phyloP scores from a whole-genome alignment of 2,113 vertebrate species.

The Tichodroma muraria region DNA sequence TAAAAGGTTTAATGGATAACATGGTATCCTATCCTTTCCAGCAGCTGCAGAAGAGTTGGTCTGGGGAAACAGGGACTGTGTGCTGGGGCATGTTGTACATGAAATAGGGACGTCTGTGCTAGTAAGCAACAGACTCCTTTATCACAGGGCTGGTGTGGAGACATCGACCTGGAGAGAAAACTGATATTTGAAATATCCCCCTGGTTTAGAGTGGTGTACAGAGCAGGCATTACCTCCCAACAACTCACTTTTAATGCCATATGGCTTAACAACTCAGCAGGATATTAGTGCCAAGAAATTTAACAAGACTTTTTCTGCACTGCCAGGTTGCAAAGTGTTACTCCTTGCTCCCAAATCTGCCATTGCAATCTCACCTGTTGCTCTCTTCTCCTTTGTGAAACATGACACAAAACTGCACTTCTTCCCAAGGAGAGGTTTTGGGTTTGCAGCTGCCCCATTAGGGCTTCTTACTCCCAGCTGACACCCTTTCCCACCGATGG shows the following conservation, averaged over 20 bases:
- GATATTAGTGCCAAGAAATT: background rate
- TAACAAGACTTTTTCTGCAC: background rate
- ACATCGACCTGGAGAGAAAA: accelerated
- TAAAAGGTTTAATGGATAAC: constrained; percentile 7
- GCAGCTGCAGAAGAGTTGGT: background rate
- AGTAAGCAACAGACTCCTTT: background rate
- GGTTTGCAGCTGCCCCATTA: background rate
- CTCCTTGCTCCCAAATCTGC: background rate
- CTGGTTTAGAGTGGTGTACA: background rate
- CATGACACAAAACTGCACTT: background rate
- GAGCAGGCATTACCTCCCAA: background rate
- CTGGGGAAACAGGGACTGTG: background rate
- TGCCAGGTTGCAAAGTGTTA: background rate
- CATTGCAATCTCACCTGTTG: background rate
- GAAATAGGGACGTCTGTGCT: background rate
- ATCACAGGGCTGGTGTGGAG: background rate
- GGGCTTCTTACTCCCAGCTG: background rate
- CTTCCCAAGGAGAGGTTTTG: background rate
- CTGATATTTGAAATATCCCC: background rate
- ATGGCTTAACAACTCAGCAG: background rate
- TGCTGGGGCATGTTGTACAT: background rate
- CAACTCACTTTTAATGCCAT: background rate
- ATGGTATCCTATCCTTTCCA: background rate
- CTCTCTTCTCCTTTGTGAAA: background rate
- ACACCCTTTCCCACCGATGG: background rate